phyloP scores from a whole-genome alignment of 64 coral and sea anemone genomes.

The Platygyra sinensis region DNA sequence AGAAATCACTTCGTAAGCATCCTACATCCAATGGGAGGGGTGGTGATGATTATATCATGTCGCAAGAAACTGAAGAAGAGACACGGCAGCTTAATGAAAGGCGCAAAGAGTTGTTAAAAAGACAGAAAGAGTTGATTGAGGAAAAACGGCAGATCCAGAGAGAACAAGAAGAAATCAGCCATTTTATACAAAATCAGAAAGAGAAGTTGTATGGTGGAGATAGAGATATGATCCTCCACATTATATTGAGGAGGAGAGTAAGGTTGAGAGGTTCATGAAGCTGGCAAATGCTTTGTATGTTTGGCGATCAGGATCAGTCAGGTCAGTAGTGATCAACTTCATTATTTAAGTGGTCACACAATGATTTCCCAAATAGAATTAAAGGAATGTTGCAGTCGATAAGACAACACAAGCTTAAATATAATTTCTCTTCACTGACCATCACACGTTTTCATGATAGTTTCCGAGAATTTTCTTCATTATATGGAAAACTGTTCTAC shows the following conservation, averaged over 20 bases:
- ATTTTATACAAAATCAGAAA: conserved; percentile 41
- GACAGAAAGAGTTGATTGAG: conserved; percentile 62
- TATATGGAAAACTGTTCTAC: no score
- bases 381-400: no score
- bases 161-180: conserved; percentile 78
- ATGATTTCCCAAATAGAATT: no score
- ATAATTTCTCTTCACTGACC: no score
- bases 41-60: neutral
- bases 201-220: conserved; percentile 31
- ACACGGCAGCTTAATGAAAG: conserved; percentile 41
- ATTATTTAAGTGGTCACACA: no score
- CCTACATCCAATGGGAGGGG: neutral
- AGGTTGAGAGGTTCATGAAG: conserved; percentile 65
- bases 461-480: no score
- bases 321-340: conserved; percentile 7
- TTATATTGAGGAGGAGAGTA: conserved; percentile 55
- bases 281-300: conserved; percentile 79
- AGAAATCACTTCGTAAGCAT: neutral
- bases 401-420: no score
- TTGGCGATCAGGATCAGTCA: conserved; percentile 55
- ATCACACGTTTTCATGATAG: no score
- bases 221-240: neutral
- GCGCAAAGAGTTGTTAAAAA: conserved; percentile 33
- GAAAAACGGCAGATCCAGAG: conserved; percentile 67
- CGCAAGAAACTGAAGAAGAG: conserved; percentile 20